Conservation (phyloP, 2,797 vertebrate genomes). For the Molossus alvarezi region DNA sequence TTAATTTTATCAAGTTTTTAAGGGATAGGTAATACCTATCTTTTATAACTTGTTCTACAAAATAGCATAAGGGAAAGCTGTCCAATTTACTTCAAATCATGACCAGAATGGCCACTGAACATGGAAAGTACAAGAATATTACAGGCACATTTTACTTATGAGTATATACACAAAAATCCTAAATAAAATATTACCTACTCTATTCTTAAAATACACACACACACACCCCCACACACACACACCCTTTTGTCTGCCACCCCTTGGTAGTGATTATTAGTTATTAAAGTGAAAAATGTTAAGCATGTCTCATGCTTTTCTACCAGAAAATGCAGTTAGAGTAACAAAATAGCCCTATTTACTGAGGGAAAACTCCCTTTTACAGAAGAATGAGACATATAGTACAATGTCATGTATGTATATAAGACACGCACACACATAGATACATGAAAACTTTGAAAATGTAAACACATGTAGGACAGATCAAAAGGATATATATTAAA, state of each 20-base stretch:
- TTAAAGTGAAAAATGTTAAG: slow-evolving; percentile 42
- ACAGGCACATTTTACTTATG: slow-evolving; percentile 13
- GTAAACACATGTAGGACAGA: neutral
- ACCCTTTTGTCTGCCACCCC: neutral
- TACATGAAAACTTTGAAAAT: slow-evolving; percentile 49
- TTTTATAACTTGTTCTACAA: slow-evolving; percentile 50
- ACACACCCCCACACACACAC: neutral
- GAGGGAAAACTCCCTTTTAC: neutral
- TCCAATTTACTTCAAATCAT: slow-evolving; percentile 64
- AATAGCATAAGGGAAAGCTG: slow-evolving; percentile 56
- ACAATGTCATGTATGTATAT: slow-evolving; percentile 6
- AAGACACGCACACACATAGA: neutral
- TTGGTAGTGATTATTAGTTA: neutral
- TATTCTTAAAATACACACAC: slow-evolving; percentile 24
- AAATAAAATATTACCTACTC: neutral
- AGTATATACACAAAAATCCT: neutral
- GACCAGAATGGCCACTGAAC: slow-evolving; percentile 2
- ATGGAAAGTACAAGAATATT: slow-evolving; percentile 17
- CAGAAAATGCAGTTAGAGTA: slow-evolving; percentile 1
- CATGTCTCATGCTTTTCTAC: slow-evolving; percentile 46
- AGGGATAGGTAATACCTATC: slow-evolving; percentile 3
- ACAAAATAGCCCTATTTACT: neutral
- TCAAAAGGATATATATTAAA: slow-evolving; percentile 31
- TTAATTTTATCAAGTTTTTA: slow-evolving; percentile 52
- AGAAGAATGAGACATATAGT: slow-evolving; percentile 19